A percentile compares a stretch with the other conserved stretches of the same genome.
Evolutionary conservation across 1,140 invertebrate genomes (phyloP).

Genomic region (Epicauta chinensis): DNA sequence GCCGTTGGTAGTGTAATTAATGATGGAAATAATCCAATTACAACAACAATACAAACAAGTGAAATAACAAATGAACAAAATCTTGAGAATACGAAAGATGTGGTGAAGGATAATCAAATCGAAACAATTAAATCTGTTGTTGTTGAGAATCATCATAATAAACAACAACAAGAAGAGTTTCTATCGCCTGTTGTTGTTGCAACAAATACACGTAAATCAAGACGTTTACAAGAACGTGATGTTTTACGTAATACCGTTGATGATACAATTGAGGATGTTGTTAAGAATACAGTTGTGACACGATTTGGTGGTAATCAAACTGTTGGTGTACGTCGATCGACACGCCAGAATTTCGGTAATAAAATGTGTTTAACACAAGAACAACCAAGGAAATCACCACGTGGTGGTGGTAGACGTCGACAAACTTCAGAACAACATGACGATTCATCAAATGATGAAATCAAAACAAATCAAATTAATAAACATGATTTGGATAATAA

Average conservation of each 20-base stretch:
- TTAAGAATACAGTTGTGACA: constrained; percentile 52
- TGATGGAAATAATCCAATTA: constrained; percentile 31
- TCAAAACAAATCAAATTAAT: neutral
- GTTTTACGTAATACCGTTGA: constrained; percentile 64
- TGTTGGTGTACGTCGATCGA: constrained; percentile 25
- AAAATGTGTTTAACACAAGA: constrained; percentile 17
- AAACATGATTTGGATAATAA: constrained; percentile 34
- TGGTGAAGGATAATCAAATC: constrained; percentile 19
- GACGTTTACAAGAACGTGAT: constrained; percentile 72
- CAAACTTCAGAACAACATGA: constrained; percentile 57
- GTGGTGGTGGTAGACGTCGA: constrained; percentile 52
- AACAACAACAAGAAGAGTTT: constrained; percentile 50
- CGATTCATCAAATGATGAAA: constrained; percentile 53
- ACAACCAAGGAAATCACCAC: constrained; percentile 53
- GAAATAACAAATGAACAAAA: constrained; percentile 34
- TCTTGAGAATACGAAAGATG: constrained; percentile 22
- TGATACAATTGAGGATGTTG: constrained; percentile 80
- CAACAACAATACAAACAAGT: constrained; percentile 45
- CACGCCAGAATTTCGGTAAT: constrained; percentile 34
- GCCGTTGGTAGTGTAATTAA: constrained; percentile 40
- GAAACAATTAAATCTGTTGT: neutral
- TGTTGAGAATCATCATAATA: too few species aligned
- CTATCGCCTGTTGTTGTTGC: constrained; percentile 46
- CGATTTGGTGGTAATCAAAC: constrained; percentile 34
- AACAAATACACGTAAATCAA: constrained; percentile 72